phyloP scores from a whole-genome alignment of 92 coral and sea anemone species.

The Pocillopora grandis region DNA sequence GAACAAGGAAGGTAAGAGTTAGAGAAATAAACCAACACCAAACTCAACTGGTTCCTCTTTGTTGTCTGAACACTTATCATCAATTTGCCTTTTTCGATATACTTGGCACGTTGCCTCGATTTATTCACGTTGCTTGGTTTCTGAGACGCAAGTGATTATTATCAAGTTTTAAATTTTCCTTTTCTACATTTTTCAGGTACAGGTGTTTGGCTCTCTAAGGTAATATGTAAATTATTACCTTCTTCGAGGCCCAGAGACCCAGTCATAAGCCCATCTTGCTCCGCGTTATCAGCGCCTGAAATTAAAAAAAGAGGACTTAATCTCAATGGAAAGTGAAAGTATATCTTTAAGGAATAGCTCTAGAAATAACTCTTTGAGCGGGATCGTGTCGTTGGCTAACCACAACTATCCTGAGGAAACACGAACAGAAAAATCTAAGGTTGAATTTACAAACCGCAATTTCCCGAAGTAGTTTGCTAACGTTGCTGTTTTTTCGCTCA shows the following conservation, averaged over 20 bases:
- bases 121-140: background rate
- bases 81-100: background rate
- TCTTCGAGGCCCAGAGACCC: conserved; percentile 44
- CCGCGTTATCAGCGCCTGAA: conserved; percentile 42
- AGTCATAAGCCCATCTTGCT: conserved; percentile 26
- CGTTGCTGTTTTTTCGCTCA: background rate
- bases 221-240: conserved; percentile 33
- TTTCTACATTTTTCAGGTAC: background rate
- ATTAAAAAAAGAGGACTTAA: background rate
- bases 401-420: conserved; percentile 1
- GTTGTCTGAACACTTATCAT: background rate
- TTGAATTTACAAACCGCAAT: background rate
- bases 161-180: background rate
- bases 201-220: conserved; percentile 1
- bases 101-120: conserved; percentile 10
- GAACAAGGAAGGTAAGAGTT: background rate
- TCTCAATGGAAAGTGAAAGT: conserved; percentile 27
- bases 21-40: background rate
- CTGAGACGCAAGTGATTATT: background rate
- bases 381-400: background rate
- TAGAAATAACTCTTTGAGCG: background rate
- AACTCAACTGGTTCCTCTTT: conserved; percentile 2
- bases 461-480: conserved; percentile 7
- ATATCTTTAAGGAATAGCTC: background rate
- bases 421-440: background rate